phyloP scores from a whole-genome alignment of 2,113 vertebrate genomes.

The Oryzias javanicus region DNA sequence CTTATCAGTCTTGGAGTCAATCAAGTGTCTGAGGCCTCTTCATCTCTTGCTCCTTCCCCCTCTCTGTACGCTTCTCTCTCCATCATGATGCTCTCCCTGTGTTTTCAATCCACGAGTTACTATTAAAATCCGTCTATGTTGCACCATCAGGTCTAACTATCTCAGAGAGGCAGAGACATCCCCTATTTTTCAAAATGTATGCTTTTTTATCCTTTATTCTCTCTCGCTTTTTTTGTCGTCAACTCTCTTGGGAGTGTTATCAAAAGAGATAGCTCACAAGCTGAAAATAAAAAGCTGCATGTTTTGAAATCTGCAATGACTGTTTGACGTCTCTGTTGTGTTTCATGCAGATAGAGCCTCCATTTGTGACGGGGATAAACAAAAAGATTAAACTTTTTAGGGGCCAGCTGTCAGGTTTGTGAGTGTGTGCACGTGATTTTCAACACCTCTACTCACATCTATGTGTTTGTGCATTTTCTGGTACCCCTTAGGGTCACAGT shows the following conservation, averaged over 20 bases:
- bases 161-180: constrained; percentile 35
- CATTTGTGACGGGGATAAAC: constrained; percentile 68
- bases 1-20: constrained; percentile 39
- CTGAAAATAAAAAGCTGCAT: constrained; percentile 56
- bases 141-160: constrained; percentile 33
- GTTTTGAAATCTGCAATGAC: constrained; percentile 56
- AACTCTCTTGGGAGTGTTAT: constrained; percentile 57
- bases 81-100: constrained; percentile 27
- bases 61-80: constrained; percentile 23
- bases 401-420: constrained; percentile 37
- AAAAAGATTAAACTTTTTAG: constrained; percentile 68
- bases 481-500: constrained; percentile 44
- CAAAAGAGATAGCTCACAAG: constrained; percentile 51
- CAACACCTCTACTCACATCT: too few species aligned
- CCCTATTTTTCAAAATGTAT: constrained; percentile 14
- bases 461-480: constrained; percentile 36
- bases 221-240: constrained; percentile 16
- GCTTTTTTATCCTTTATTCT: constrained; percentile 20
- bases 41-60: constrained; percentile 20
- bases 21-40: constrained; percentile 30
- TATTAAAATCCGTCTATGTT: constrained; percentile 41
- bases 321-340: constrained; percentile 56
- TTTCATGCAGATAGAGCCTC: constrained; percentile 68
- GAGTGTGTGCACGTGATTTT: too few species aligned
- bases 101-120: constrained; percentile 28